Conservation (phyloP, 2,888 invertebrate species). For the Scaptomyza flava region DNA sequence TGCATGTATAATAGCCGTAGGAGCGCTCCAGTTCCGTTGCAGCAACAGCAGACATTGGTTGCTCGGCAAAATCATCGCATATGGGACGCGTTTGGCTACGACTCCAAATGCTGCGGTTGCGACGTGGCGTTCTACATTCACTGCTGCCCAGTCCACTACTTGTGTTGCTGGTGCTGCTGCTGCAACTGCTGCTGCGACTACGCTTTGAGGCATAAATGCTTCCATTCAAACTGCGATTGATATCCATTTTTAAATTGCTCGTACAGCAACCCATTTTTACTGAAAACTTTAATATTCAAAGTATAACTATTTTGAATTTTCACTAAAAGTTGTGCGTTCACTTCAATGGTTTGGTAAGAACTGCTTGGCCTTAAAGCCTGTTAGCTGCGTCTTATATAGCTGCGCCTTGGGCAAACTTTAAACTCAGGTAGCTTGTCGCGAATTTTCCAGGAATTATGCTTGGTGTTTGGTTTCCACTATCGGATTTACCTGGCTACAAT, state of each 20-base stretch:
- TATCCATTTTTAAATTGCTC: conserved; percentile 58
- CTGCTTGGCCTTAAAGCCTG: conserved; percentile 38
- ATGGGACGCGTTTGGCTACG: conserved; percentile 62
- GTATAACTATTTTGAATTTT: background rate
- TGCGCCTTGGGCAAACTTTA: background rate
- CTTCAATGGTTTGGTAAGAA: conserved; percentile 26
- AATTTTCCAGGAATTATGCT: conserved; percentile 52
- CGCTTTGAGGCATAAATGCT: conserved; percentile 32
- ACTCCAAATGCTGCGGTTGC: conserved; percentile 57
- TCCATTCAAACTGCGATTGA: conserved; percentile 20
- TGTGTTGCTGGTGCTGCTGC: conserved; percentile 26
- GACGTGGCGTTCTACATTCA: conserved; percentile 37
- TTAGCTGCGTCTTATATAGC: conserved; percentile 53
- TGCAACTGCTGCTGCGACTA: conserved; percentile 19
- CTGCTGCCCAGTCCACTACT: conserved; percentile 67
- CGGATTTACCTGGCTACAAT: conserved; percentile 42
- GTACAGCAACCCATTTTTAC: conserved; percentile 76
- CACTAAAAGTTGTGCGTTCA: background rate
- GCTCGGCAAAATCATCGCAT: conserved; percentile 79
- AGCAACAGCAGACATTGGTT: conserved; percentile 6
- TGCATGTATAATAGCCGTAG: conserved; percentile 63
- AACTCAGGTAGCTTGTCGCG: conserved; percentile 51
- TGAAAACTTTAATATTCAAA: background rate
- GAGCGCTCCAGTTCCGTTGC: conserved; percentile 47
- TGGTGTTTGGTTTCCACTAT: background rate